Evolutionary conservation across 2,797 vertebrate genomes (phyloP), one percentile per base, ranked within the genome.

Genomic region (Periophthalmus magnuspinnatus): DNA sequence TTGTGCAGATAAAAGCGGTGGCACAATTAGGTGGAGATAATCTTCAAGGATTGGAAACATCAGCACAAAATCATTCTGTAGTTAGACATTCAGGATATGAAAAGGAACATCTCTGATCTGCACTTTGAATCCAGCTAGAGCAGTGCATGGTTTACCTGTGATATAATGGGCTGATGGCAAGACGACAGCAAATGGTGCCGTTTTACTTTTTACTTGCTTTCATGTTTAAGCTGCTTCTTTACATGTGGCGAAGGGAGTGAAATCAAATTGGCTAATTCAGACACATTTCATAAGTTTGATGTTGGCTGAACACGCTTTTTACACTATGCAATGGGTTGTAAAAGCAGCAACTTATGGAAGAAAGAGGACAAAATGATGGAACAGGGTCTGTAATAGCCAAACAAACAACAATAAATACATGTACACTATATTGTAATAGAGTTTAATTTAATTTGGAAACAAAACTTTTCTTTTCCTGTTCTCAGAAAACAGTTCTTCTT

Each of bases 21-120:
- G 62, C 22, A 41, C 2, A 50, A 19, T 65, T 11, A 32, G 47
- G 8, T 32, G 22, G 47, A 19, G 41, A 65, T 65, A 32, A 65
- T 65, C 22, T 50, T 32, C 45, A 48, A 48, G 24, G 17, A 33
- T 28, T 65, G 17, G 41, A 65, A 65, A 65, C 41, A 28, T 65
- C 41, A 48, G 47, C 63, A 32, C 21, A 65, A 65, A 38, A 19
- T 41, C 2, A n/a, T 63, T 45, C 69, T 68, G 55, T 21, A 5
- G 21, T 34, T 68, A 28, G 9, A 45, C 22, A 19, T 68, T 62
- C 24, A 21, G 33, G 32, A n/a, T 13, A 3, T 19, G 2, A 63
- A 57, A 63, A 38, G 45, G 16, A 21, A 64, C 14, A 8, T 36
- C 3, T 48, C 62, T 57, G 36, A 52, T 58, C 62, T 50, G 59